phyloP scores from a whole-genome alignment of 2,113 vertebrate genomes.

The Vicugna pacos region DNA sequence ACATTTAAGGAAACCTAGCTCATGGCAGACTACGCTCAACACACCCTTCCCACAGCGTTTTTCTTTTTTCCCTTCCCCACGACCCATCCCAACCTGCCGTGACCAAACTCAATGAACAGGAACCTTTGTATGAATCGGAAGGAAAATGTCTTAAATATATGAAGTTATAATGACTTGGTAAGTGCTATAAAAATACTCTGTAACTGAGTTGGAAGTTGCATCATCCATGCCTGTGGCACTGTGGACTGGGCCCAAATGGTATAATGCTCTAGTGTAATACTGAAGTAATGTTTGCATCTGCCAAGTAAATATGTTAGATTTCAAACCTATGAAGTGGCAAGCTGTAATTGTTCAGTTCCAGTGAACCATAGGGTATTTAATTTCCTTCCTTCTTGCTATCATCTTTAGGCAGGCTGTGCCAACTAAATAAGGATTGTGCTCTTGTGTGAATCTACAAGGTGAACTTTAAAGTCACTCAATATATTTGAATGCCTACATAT shows the following conservation, averaged over 20 bases:
- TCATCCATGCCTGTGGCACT: slow-evolving; percentile 72
- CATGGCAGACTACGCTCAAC: background rate
- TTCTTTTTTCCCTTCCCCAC: background rate
- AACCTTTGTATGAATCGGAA: slow-evolving; percentile 71
- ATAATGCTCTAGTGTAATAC: slow-evolving; percentile 72
- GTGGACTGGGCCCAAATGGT: slow-evolving; percentile 67
- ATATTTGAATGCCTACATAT: slow-evolving; percentile 17
- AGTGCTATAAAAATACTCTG: slow-evolving; percentile 70
- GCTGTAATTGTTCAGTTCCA: slow-evolving; percentile 64
- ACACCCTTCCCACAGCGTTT: background rate
- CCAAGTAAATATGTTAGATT: slow-evolving; percentile 75
- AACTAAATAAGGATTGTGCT: background rate
- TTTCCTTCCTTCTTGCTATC: slow-evolving; percentile 55
- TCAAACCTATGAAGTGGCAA: slow-evolving; percentile 70
- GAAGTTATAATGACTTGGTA: slow-evolving; percentile 76
- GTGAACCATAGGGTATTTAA: slow-evolving; percentile 60
- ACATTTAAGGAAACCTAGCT: background rate
- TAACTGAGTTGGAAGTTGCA: slow-evolving; percentile 70
- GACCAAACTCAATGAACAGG: slow-evolving; percentile 62
- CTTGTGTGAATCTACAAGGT: slow-evolving; percentile 1
- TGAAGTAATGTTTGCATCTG: slow-evolving; percentile 73
- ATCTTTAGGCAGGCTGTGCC: slow-evolving; percentile 41
- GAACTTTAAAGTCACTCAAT: slow-evolving; percentile 44
- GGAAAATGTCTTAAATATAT: slow-evolving; percentile 75
- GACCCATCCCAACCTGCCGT: slow-evolving; percentile 30